Evolutionary conservation across 2,113 vertebrate genomes (phyloP), one percentile per base, ranked within the genome.

Genomic region (Psilopsiagon aurifrons): DNA sequence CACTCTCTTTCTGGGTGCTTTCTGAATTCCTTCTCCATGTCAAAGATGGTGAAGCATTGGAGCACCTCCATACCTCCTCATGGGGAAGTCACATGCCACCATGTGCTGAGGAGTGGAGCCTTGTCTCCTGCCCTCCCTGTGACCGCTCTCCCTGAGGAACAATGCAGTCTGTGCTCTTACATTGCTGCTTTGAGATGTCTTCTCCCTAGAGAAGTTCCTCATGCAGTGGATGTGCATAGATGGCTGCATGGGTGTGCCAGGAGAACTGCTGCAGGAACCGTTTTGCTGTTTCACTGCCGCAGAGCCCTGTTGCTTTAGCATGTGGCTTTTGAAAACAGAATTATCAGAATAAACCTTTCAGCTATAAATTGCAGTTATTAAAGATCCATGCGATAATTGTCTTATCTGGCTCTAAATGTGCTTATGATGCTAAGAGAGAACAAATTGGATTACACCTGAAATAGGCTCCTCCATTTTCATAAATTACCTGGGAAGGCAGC

Each of bases 381-480:
- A 92, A 96, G 96, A 95, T 96, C 94, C 54, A 5, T 89, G 94
- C 91, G 88, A 94, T 97, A 92, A 96, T 96, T 95, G 91, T 87
- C 96, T 96, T 94, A 96, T 91, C 94, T 87, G 86, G 52, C 67
- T 96, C 86, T 78, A 87, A 96, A 96, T 55, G 95, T 95, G 92
- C 95, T 94, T 95, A 91, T 84, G 91, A 74, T 87, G 83, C 92
- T 70, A 70, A 89, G 80, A 93, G 83, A 69, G 88, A 90, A 84
- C 83, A 96, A 96, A 96, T 94, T 94, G 96, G 96, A 96, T 96
- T 95, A 94, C 0, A 6, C 49, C 63, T 91, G 88, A 94, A 96
- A 91, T 37, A 73, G 80, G 83, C 78, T 77, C 91, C 91, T 59
- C 88, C 86, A 82, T 96, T 96, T 97, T 89, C 86, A 87, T 96